A percentile compares a stretch with the other conserved stretches of the same genome.
Evolutionary conservation across 2,888 invertebrate genomes (phyloP).

Genomic region (Luperina testacea): DNA sequence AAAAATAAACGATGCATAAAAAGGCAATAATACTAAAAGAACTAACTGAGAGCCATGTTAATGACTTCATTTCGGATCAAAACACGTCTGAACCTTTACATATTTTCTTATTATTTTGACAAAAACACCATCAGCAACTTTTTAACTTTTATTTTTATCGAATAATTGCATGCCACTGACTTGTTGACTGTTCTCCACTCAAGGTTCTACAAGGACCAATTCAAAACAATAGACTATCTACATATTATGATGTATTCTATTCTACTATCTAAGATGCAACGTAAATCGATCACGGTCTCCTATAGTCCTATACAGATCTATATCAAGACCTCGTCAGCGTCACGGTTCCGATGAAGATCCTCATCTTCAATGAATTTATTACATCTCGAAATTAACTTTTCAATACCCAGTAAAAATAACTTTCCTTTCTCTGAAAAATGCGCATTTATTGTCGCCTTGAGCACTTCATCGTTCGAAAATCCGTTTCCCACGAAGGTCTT

Average conservation of each 20-base stretch:
- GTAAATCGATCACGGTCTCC: conserved; percentile 12
- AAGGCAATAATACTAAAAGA: conserved; percentile 27
- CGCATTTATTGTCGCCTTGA: too few relatives aligned
- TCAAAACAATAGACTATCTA: conserved; percentile 11
- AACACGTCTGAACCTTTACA: conserved; percentile 4
- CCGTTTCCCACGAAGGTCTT: too few relatives aligned
- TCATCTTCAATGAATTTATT: too few relatives aligned
- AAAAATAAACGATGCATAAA: conserved; percentile 35
- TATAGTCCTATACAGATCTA: not conserved
- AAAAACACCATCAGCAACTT: not conserved
- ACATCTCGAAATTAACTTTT: too few relatives aligned
- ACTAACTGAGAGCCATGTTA: not conserved
- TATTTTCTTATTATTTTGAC: not conserved
- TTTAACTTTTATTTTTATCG: conserved; percentile 10
- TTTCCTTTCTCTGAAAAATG: too few relatives aligned
- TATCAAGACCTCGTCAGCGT: conserved; percentile 26
- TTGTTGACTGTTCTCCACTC: not conserved
- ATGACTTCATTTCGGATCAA: conserved; percentile 38
- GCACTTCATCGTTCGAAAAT: too few relatives aligned
- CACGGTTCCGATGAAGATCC: conserved; percentile 11
- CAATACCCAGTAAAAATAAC: too few relatives aligned
- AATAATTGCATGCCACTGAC: conserved; percentile 2
- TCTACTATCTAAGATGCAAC: not conserved
- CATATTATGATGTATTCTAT: too few relatives aligned
- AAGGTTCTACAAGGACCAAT: conserved; percentile 4